Percentiles rank a stretch among this genome's conserved stretches.
These are phyloP conservation scores for Lepisosteus osseus DNA, from an alignment of 2,113 vertebrate genomes.

Conservation along the genomic window DNA sequence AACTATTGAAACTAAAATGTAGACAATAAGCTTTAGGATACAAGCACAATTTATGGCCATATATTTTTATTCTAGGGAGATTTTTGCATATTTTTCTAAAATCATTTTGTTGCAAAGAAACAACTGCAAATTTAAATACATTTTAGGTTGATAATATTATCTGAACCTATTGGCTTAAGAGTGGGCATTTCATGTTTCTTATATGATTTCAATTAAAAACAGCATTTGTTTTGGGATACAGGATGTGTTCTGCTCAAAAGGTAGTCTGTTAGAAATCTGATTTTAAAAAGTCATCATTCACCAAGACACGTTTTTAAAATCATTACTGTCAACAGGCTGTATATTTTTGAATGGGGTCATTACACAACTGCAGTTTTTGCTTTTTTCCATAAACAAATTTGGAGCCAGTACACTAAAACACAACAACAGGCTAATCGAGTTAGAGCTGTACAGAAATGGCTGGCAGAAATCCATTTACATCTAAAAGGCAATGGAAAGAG, in stretches of 20 bases:
- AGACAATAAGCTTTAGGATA: no score
- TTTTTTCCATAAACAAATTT: constrained; percentile 66
- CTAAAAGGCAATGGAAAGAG: constrained; percentile 43
- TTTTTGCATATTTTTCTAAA: no score
- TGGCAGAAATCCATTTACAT: constrained; percentile 64
- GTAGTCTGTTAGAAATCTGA: constrained; percentile 12
- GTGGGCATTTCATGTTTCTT: constrained; percentile 6
- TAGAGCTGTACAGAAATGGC: constrained; percentile 67
- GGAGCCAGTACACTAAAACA: constrained; percentile 64
- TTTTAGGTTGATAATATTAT: no score
- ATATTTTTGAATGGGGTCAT: constrained; percentile 54
- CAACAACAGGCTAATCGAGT: constrained; percentile 73
- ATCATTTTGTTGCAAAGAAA: no score
- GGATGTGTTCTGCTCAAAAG: constrained; percentile 9
- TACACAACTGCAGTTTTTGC: constrained; percentile 55
- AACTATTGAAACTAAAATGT: no score
- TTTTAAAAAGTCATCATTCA: constrained; percentile 13
- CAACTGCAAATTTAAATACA: no score
- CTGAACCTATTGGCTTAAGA: constrained; percentile 13
- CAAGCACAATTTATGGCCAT: no score
- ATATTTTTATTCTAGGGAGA: no score
- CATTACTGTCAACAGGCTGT: constrained; percentile 54
- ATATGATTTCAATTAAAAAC: constrained; percentile 8
- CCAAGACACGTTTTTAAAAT: constrained; percentile 51
- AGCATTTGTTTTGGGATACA: constrained; percentile 12